A percentile compares a stretch with the other conserved stretches of the same genome.
Evolutionary conservation across 2,113 vertebrate genomes (phyloP).

Genomic region (Oryctolagus cuniculus): DNA sequence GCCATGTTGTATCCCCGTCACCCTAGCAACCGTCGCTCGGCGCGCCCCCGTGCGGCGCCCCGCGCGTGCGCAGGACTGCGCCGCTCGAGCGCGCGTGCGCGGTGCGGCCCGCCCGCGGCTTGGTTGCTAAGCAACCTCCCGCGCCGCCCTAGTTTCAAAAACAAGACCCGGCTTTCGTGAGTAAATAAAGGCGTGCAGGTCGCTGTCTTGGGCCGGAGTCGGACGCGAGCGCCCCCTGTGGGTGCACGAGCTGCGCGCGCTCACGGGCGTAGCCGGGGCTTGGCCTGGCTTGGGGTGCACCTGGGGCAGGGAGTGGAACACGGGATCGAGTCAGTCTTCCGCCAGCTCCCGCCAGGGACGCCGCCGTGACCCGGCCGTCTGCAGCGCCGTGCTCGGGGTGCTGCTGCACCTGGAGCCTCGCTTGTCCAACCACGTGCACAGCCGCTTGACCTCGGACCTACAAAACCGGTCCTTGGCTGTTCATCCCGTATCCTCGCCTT

Average conservation of each 20-base stretch:
- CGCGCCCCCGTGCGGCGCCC: rapidly evolving
- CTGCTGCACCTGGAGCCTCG: not conserved
- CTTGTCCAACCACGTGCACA: not conserved
- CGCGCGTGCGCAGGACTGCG: not conserved
- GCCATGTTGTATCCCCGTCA: slow-evolving; percentile 87
- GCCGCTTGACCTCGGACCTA: not conserved
- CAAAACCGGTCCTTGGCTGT: not conserved
- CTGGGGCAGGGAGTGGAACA: too few species aligned
- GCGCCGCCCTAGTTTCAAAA: rapidly evolving
- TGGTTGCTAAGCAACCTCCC: slow-evolving; percentile 21
- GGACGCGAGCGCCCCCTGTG: too few species aligned
- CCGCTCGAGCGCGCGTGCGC: not conserved
- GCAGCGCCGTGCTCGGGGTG: too few species aligned
- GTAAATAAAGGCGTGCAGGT: not conserved
- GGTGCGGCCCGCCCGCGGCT: rapidly evolving
- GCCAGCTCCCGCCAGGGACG: too few species aligned
- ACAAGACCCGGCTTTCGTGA: rapidly evolving
- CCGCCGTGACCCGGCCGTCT: too few species aligned
- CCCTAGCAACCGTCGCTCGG: slow-evolving; percentile 86
- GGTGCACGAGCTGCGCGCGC: too few species aligned
- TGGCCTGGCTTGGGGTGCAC: too few species aligned
- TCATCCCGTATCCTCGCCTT: too few species aligned
- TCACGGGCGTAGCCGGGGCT: too few species aligned
- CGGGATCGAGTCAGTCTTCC: too few species aligned
- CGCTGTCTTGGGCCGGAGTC: too few species aligned